Evolutionary conservation across 1,140 invertebrate genomes (phyloP), one percentile per base, ranked within the genome.

Genomic region (Coptotermes formosanus): DNA sequence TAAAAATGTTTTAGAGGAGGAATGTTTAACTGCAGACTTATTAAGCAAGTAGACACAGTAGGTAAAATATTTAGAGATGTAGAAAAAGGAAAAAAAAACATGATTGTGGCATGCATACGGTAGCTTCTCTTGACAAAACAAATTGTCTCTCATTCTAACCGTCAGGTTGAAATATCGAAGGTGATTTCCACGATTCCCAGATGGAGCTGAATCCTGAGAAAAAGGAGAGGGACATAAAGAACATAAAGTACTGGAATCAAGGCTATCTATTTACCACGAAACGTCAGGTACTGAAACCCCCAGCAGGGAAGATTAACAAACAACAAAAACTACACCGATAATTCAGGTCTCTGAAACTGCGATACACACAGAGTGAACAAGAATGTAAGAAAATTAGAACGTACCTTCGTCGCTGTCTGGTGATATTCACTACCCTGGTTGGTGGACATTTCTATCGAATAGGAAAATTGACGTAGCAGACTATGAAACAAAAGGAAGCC

Each of bases 221-320:
- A 75, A 75, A 75, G 25, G 64, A 75, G 25, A 14, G 64, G 64
- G 14, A 75, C 25, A 30, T 30, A 1, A 21, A 55, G n/a, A n/a
- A 75, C n/a, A 75, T 75, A 75, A 75, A 75, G 64, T 30, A 75
- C n/a, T n/a, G 14, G n/a, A 75, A 75, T 30, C 64, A 75, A 75
- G 64, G 64, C 64, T 75, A 75, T 75, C 64, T 75, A 75, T 75
- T 75, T 75, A 75, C 64, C 64, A 75, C n/a, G 64, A 75, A 75
- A 75, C 64, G 25, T 75, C 64, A 75, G n/a, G 64, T 75, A 75
- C 25, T 21, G n/a, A 30, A 75, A 75, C n/a, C 64, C 64, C 64
- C 64, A 30, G 30, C 64, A 14, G 64, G n/a, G 25, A 30, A 30
- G 64, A 21, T 55, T 55, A 55, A 55, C 14, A 19, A 38, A 21